Base-by-base conservation (phyloP, 2,797 vertebrate genomes). In the Margarornis squamiger region DNA sequence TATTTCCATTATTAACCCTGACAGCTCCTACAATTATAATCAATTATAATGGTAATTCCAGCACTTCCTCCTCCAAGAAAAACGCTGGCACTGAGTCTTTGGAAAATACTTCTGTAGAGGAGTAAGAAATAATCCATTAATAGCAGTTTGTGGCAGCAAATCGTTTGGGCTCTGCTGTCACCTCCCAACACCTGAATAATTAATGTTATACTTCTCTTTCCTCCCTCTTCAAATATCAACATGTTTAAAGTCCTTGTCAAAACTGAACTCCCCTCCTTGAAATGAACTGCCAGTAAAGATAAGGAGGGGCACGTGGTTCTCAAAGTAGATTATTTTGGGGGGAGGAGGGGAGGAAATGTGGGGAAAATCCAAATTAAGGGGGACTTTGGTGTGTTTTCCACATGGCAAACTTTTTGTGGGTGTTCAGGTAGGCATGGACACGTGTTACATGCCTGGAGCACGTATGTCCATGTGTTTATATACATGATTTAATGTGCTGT, bases 381-480 rank as follows among this genome's bases (percentile, higher is more conserved):
- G 19, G 59, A 16, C n/a, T 4, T 17, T 2, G 26, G 30, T 2
- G 57, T 7, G 19, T 41, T 70, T 52, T 49, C 45, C 1, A 9
- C 30, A 2, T 9, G 3, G 10, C 16, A 14, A 39, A 67, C 38
- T 45, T 74, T 6, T 4, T 3, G 18, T 0, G 67, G 67, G 38
- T 11, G 41, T 16, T 21, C 38, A 2, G 15, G 38, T 26, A 10
- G 45, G 14, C 6, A 0, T 2, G 2, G 61, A 16, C 29, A 16
- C 9, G 27, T 12, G 34, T 39, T 10, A 4, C 58, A 61, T 7
- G 17, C 58, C 58, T 18, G 12, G 38, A n/a, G 19, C 62, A 18
- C 11, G 1, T 3, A 2, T 14, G 27, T 30, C 45, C 36, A 1
- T 0, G 10, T 7, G 36, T 11, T 20, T 14, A 4, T 4, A 10